Percentiles rank a stretch among this genome's conserved stretches.
Conservation (phyloP, 2,113 vertebrate species). For the Clarias gariepinus region DNA sequence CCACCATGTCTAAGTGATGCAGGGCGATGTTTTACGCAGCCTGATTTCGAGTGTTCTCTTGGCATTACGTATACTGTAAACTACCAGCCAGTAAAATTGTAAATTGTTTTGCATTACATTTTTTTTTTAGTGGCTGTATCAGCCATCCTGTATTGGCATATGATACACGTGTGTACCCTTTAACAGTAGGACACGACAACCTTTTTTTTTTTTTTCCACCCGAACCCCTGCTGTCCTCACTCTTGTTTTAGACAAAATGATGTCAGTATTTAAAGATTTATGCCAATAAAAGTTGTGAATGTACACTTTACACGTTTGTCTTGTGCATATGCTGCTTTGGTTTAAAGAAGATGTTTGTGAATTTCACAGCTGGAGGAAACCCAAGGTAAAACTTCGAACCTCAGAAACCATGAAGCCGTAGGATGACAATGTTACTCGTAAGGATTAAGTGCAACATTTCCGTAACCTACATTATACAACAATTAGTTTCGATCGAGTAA, state of each 20-base stretch:
- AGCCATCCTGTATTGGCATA: conserved; percentile 32
- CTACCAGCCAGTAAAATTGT: conserved; percentile 40
- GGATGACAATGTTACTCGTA: neutral
- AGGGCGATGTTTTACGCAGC: conserved; percentile 41
- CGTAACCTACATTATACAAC: too few relatives aligned
- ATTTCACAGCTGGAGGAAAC: too few relatives aligned
- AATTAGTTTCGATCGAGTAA: too few relatives aligned
- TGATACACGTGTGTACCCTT: conserved; percentile 31
- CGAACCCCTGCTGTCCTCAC: conserved; percentile 9
- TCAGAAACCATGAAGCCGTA: neutral
- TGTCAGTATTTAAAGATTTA: conserved; percentile 51
- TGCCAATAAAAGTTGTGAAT: conserved; percentile 62
- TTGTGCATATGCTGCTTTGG: neutral
- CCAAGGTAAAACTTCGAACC: neutral
- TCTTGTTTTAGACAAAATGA: conserved; percentile 36
- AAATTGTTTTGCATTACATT: conserved; percentile 38
- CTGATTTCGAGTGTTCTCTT: conserved; percentile 38
- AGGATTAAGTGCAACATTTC: too few relatives aligned
- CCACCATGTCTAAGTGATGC: conserved; percentile 42
- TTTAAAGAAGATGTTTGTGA: too few relatives aligned
- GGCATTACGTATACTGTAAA: conserved; percentile 44
- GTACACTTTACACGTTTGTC: conserved; percentile 13
- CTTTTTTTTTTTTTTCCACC: neutral
- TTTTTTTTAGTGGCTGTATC: conserved; percentile 47
- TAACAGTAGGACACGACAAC: conserved; percentile 15